Conservation (phyloP, 2,113 vertebrate genomes). For the Zootoca vivipara region DNA sequence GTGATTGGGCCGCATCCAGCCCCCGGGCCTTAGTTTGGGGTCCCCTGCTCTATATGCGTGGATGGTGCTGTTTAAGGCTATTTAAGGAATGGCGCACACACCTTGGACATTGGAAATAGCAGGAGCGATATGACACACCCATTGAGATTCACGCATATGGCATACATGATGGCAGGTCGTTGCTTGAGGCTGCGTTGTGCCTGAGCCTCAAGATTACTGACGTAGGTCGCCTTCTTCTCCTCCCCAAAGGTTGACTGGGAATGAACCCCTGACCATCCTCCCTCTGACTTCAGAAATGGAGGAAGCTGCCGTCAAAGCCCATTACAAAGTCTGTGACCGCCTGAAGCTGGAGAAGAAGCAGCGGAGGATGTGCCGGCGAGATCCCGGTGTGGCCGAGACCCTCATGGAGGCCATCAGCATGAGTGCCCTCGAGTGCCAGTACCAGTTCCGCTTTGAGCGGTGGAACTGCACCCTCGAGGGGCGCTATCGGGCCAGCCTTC, state of each 20-base stretch:
- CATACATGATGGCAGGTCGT: background rate
- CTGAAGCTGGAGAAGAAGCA: constrained; percentile 98
- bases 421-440: constrained; percentile 95
- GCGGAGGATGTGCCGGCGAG: constrained; percentile 94
- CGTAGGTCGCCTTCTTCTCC: background rate
- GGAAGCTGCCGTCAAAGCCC: constrained; percentile 86
- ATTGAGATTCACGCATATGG: too few relatives aligned
- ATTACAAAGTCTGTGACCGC: constrained; percentile 97
- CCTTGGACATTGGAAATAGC: too few relatives aligned
- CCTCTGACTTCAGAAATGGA: constrained; percentile 92
- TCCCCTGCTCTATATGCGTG: too few relatives aligned
- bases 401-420: constrained; percentile 96
- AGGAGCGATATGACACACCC: too few relatives aligned
- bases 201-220: accelerated
- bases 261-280: constrained; percentile 94
- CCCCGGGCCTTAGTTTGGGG: too few relatives aligned
- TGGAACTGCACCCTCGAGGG: constrained; percentile 98
- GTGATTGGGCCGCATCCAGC: too few relatives aligned
- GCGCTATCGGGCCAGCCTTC: constrained; percentile 89
- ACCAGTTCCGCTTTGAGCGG: constrained; percentile 97
- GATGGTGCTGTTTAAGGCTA: too few relatives aligned
- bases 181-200: background rate
- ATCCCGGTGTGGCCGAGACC: constrained; percentile 95
- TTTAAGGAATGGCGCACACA: too few relatives aligned
- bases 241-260: constrained; percentile 88